These are phyloP conservation scores for Noctua pronuba DNA, from an alignment of 2,888 invertebrate species.

Conservation along the genomic window DNA sequence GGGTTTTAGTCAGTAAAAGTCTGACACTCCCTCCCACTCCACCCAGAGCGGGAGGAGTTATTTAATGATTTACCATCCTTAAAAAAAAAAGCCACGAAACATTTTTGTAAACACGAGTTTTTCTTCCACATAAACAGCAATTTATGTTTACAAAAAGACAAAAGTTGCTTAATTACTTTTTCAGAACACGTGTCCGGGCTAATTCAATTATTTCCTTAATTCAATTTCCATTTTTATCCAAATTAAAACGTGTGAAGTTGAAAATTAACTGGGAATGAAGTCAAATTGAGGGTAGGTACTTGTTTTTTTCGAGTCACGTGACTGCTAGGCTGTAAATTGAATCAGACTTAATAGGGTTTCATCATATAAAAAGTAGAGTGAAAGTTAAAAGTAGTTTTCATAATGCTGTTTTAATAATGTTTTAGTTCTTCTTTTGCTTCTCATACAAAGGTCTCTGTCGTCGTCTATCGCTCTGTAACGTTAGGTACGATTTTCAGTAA, in stretches of 20 bases:
- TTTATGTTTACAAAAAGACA: conserved; percentile 11
- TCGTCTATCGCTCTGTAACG: too few relatives aligned
- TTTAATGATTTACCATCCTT: too few relatives aligned
- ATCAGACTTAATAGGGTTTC: neutral
- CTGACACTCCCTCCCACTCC: too few relatives aligned
- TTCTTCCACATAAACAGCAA: neutral
- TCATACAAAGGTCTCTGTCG: neutral
- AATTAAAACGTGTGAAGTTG: conserved; percentile 17
- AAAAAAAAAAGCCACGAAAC: conserved; percentile 3
- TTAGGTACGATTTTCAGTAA: too few relatives aligned
- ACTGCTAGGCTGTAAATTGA: neutral
- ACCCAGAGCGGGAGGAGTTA: too few relatives aligned
- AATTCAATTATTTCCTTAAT: conserved; percentile 35
- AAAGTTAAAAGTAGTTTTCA: neutral
- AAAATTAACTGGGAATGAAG: neutral
- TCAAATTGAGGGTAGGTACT: neutral
- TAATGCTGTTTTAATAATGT: too few relatives aligned
- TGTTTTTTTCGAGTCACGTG: conserved; percentile 3
- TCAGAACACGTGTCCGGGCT: conserved; percentile 9
- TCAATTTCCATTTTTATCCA: conserved; percentile 11
- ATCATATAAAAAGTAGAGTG: neutral
- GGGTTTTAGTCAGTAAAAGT: too few relatives aligned
- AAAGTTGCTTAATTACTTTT: conserved; percentile 42
- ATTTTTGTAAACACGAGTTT: conserved; percentile 16
- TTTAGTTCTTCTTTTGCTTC: too few relatives aligned